These are phyloP conservation scores for Schizopygopsis pylzovi DNA, from an alignment of 2,797 vertebrate genomes.

Conservation along the genomic window DNA sequence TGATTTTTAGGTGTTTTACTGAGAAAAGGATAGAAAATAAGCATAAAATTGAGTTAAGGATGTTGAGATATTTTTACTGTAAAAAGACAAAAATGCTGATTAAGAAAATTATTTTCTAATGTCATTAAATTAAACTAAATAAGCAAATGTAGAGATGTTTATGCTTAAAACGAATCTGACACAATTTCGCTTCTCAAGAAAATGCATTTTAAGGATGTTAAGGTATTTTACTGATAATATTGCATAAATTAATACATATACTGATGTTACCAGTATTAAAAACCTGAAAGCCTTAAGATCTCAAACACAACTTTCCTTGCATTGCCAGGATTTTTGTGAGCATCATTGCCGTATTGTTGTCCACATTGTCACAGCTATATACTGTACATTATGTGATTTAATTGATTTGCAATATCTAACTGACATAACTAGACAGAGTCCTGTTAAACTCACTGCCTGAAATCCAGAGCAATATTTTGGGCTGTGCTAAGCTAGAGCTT, in stretches of 20 bases:
- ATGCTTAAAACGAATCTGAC: not conserved
- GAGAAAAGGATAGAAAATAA: too few relatives aligned
- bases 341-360: not conserved
- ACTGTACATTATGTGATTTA: not conserved
- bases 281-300: not conserved
- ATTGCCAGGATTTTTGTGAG: not conserved
- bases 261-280: not conserved
- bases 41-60: too few relatives aligned
- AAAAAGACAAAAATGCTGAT: too few relatives aligned
- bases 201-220: not conserved
- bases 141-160: too few relatives aligned
- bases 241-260: not conserved
- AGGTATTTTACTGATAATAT: not conserved
- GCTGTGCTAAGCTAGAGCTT: constrained; percentile 29
- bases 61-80: too few relatives aligned
- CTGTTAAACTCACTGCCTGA: constrained; percentile 5
- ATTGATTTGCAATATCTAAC: not conserved
- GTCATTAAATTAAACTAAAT: too few relatives aligned
- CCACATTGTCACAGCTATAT: not conserved
- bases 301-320: too few relatives aligned
- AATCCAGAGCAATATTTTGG: constrained; percentile 55
- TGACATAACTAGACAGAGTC: constrained; percentile 6
- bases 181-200: not conserved
- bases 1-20: too few relatives aligned
- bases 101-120: too few relatives aligned